phyloP scores from a whole-genome alignment of 1,140 invertebrate genomes.

The Nebria ingens region DNA sequence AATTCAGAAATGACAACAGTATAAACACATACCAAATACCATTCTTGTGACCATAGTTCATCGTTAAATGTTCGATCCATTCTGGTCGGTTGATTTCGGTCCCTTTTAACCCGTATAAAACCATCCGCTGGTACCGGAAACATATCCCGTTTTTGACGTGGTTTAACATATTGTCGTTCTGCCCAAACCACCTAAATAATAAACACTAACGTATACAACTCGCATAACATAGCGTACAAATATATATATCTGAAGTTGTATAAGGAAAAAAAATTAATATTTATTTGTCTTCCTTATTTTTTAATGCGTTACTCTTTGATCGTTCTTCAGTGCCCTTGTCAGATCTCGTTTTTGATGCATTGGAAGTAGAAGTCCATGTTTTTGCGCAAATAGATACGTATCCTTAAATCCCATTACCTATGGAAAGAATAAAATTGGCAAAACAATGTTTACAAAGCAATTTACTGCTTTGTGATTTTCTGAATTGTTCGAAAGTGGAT shows the following conservation, averaged over 20 bases:
- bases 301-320: conserved; percentile 35
- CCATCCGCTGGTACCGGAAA: conserved; percentile 20
- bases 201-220: conserved; percentile 13
- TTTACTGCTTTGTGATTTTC: no score
- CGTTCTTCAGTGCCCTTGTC: conserved; percentile 25
- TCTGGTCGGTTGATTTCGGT: background rate
- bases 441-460: no score
- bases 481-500: no score
- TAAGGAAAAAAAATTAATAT: background rate
- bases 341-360: conserved; percentile 31
- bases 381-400: conserved; percentile 40
- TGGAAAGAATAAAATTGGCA: no score
- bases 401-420: conserved; percentile 47
- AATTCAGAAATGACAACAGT: no score
- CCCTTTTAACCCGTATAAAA: background rate
- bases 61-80: conserved; percentile 57
- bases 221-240: conserved; percentile 2
- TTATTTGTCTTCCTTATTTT: background rate
- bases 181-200: conserved; percentile 52
- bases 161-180: conserved; percentile 52
- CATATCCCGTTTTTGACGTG: conserved; percentile 52
- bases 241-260: conserved; percentile 5
- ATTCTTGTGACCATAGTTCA: conserved; percentile 75
- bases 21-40: conserved; percentile 89
- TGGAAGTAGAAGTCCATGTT: conserved; percentile 32